Evolutionary conservation across 2,888 invertebrate species (phyloP).

Genomic region (Palloptera scutellata): DNA sequence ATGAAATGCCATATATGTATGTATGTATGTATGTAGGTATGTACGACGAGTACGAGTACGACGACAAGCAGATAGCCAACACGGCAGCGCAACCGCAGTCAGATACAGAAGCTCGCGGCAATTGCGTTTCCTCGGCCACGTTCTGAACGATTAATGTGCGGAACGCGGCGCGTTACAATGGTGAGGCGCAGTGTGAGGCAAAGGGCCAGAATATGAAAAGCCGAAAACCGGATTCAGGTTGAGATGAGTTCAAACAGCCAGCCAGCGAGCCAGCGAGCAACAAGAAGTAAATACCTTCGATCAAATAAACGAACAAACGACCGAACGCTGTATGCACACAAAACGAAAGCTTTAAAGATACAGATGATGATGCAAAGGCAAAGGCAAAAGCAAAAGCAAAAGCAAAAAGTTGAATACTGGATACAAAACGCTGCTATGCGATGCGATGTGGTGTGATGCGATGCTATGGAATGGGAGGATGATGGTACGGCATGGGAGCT

Average conservation of each 20-base stretch:
- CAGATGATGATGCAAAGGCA: too few relatives aligned
- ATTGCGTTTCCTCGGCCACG: constrained; percentile 56
- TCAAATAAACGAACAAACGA: constrained; percentile 1
- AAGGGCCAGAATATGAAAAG: constrained; percentile 13
- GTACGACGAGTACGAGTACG: constrained; percentile 39
- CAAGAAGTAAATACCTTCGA: neutral
- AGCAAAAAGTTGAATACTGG: constrained; percentile 1
- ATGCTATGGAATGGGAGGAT: neutral
- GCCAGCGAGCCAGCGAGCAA: constrained; percentile 4
- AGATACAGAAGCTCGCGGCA: constrained; percentile 58
- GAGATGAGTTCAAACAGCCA: constrained; percentile 15
- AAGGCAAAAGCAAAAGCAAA: neutral
- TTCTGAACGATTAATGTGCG: constrained; percentile 33
- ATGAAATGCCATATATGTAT: neutral
- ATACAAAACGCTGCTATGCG: neutral
- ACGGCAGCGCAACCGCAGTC: constrained; percentile 43
- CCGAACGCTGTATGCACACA: neutral
- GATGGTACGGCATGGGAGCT: constrained; percentile 8
- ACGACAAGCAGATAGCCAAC: constrained; percentile 40
- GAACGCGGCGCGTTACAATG: neutral
- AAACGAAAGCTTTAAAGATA: neutral
- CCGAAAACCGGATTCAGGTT: constrained; percentile 53
- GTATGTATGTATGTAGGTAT: neutral
- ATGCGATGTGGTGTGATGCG: too few relatives aligned
- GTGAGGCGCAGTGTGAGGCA: constrained; percentile 40